Evolutionary conservation across 2,113 vertebrate species (phyloP), one percentile per base, ranked within the genome.

Genomic region (Cyanoramphus novaezelandiae): DNA sequence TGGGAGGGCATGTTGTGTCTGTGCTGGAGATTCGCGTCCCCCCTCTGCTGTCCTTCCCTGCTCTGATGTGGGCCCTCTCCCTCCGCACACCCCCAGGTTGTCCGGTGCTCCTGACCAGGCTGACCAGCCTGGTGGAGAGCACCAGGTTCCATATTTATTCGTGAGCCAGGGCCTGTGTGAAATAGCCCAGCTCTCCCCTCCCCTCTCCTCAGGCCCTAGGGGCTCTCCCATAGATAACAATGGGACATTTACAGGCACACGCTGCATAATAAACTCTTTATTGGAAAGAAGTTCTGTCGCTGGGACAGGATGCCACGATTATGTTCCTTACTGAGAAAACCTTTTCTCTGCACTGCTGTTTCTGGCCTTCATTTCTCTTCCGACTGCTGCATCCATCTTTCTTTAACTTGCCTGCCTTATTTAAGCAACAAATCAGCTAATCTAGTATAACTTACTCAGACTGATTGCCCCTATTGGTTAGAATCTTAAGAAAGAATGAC

Each of bases 1-100:
- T 2, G 79, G 27, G 65, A n/a, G 52, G 72, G 77, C 44, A 59
- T 59, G 41, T 3, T 35, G 59, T 28, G 60, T 6, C 0, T 11
- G 41, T 17, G 64, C 55, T 5, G 2, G 78, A 20, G 90, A 10
- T 20, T 5, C 27, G 0, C 23, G 2, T 33, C 18, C 11, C 24
- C 16, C 7, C 39, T 13, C 62, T 4, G 52, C 28, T 31, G 75
- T 4, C 47, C 27, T 53, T 59, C 71, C 59, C 19, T 9, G 75
- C 35, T 2, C 25, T 3, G 49, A 2, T 33, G 0, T 5, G 6
- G n/a, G 39, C 47, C 67, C n/a, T 24, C 21, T 6, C 10, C 17
- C n/a, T 33, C 80, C 3, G 35, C 83, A 9, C 53, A 5, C 64
- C 1, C 52, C 29, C n/a, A 1, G 44, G 0, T 2, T 1, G 46